Percentiles rank a stretch among this genome's conserved stretches.
These are phyloP conservation scores for Argentina silus DNA, from an alignment of 2,797 vertebrate genomes.

Conservation along the genomic window DNA sequence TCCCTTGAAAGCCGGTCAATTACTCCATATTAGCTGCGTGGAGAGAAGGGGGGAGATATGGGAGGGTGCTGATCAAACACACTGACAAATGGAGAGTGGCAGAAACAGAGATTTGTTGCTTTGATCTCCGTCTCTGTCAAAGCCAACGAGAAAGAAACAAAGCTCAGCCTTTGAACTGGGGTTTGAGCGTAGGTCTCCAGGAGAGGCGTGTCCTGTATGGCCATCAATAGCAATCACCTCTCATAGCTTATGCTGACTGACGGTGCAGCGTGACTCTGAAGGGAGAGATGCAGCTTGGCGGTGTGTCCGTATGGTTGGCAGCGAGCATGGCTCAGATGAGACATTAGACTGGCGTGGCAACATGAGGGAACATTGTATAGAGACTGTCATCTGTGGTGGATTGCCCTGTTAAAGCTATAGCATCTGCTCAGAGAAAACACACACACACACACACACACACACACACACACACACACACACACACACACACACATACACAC, in stretches of 20 bases:
- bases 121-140: conserved; percentile 75
- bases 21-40: conserved; percentile 71
- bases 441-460: not conserved
- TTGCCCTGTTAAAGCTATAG: not conserved
- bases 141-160: conserved; percentile 59
- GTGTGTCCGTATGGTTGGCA: conserved; percentile 48
- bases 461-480: not conserved
- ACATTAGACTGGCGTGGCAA: conserved; percentile 12
- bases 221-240: conserved; percentile 47
- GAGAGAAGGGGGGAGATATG: conserved; percentile 70
- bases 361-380: not conserved
- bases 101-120: conserved; percentile 79
- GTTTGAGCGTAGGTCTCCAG: conserved; percentile 46
- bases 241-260: conserved; percentile 17
- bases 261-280: conserved; percentile 45
- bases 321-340: conserved; percentile 54
- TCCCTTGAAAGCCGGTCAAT: conserved; percentile 74
- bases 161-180: conserved; percentile 73
- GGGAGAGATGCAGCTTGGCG: conserved; percentile 37
- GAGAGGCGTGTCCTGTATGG: conserved; percentile 26
- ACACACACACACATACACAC: not conserved
- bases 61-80: conserved; percentile 76
- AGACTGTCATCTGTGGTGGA: conserved; percentile 22
- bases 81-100: conserved; percentile 75
- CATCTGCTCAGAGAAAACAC: not conserved